Evolutionary conservation across 2,888 invertebrate species (phyloP), one percentile per base, ranked within the genome.

Genomic region (Sepioteuthis lessoniana): DNA sequence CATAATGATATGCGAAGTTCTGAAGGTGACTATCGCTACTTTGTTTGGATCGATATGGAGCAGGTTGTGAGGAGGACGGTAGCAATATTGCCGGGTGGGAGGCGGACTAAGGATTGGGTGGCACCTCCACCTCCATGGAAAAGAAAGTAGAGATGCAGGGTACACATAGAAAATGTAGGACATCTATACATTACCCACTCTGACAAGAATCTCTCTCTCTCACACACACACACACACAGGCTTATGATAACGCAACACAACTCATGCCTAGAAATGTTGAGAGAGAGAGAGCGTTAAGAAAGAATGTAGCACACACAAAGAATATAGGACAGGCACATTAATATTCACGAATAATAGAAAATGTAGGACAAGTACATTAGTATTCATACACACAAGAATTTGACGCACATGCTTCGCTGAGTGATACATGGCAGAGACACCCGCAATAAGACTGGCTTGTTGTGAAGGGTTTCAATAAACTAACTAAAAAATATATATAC

Each of bases 1-100:
- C 91, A 92, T 92, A 92, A 92, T 92, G 46, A 92, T 92, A 92
- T 92, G 92, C 92, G n/a, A 92, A 92, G 46, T 42, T 92, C 42
- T 92, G 92, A 92, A 92, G 92, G 92, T 92, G 92, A 92, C 92
- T 92, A 92, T 42, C 38, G 35, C 47, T 92, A 21, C 92, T 46
- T 91, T 46, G 92, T 92, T 47, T 92, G 46, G 92, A 92, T 92
- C 92, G 92, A 92, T 92, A 92, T 13, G n/a, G 47, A 92, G 92
- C 42, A 92, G 46, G 46, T 92, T 92, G 92, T 47, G 92, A 47
- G 47, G 42, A 91, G 91, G n/a, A n/a, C n/a, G 76, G 76, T 16
- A 76, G n/a, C 76, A 76, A n/a, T 76, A 76, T 76, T 76, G 76
- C 76, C 76, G 76, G 76, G 76, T 55, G 55, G 55, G 55, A 55